Conservation (phyloP, 2,797 vertebrate species). For the Gorsachius magnificus region DNA sequence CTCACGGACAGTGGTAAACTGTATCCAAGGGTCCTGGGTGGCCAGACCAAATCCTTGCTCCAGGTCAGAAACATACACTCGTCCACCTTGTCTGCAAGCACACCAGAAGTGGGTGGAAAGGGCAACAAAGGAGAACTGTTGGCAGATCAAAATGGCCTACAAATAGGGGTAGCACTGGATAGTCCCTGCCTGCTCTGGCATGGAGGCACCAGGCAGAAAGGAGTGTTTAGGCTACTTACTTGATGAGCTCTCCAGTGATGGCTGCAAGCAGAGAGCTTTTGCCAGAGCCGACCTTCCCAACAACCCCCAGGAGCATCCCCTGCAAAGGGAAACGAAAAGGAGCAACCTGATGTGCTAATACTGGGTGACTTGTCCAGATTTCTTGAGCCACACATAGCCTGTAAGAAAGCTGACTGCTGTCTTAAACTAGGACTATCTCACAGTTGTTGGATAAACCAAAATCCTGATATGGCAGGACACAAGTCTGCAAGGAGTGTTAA, state of each 20-base stretch:
- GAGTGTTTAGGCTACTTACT: conserved; percentile 75
- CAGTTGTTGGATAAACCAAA: neutral
- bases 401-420: neutral
- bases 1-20: conserved; percentile 89
- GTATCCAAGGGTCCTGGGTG: conserved; percentile 95
- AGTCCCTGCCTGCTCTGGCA: fast-evolving
- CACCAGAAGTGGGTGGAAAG: neutral
- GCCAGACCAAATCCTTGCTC: conserved; percentile 88
- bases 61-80: conserved; percentile 78
- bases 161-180: neutral
- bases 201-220: neutral
- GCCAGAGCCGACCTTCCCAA: conserved; percentile 95
- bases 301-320: conserved; percentile 89
- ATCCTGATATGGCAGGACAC: neutral
- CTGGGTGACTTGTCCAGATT: neutral
- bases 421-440: neutral
- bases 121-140: neutral
- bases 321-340: conserved; percentile 64
- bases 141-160: neutral
- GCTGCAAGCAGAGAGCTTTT: conserved; percentile 93
- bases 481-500: neutral
- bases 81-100: conserved; percentile 76
- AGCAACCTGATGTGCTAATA: neutral
- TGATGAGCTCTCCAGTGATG: conserved; percentile 90
- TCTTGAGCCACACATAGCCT: neutral